Evolutionary conservation across 1,140 invertebrate genomes (phyloP).

Genomic region (Lerema accius): DNA sequence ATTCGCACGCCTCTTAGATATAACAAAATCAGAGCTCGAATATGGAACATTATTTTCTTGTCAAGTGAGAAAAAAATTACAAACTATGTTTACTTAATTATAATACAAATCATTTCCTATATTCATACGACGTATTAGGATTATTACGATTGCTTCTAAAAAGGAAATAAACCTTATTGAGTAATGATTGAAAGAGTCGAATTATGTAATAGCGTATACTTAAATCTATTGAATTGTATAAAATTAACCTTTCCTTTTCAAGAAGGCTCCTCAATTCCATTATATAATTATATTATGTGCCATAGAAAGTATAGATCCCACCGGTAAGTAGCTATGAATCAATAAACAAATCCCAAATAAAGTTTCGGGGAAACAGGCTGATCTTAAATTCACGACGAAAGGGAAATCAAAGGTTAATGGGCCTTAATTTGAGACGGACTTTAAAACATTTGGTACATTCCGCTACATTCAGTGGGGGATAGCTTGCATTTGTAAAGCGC

Average conservation of each 20-base stretch:
- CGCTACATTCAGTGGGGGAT: constrained; percentile 13
- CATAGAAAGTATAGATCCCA: constrained; percentile 11
- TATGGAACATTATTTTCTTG: too few relatives aligned
- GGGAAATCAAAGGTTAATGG: constrained; percentile 24
- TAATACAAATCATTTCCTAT: too few relatives aligned
- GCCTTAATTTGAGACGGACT: constrained; percentile 25
- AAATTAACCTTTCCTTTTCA: constrained; percentile 18
- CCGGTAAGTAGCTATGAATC: constrained; percentile 22
- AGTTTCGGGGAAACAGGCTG: constrained; percentile 27
- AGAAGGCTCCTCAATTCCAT: neutral
- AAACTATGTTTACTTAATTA: too few relatives aligned
- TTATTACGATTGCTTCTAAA: too few relatives aligned
- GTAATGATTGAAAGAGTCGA: too few relatives aligned
- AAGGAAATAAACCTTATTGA: too few relatives aligned
- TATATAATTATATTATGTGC: neutral
- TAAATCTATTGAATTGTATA: constrained; percentile 21
- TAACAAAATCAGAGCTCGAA: too few relatives aligned
- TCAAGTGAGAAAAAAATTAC: too few relatives aligned
- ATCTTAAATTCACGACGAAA: constrained; percentile 23
- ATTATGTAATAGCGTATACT: neutral
- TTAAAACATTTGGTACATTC: constrained; percentile 30
- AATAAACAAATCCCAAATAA: constrained; percentile 29
- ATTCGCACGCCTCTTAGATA: too few relatives aligned
- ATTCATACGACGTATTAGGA: too few relatives aligned
- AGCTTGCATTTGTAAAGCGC: constrained; percentile 24